phyloP scores from a whole-genome alignment of 1,140 invertebrate species.

The Neuroterus valhalla region DNA sequence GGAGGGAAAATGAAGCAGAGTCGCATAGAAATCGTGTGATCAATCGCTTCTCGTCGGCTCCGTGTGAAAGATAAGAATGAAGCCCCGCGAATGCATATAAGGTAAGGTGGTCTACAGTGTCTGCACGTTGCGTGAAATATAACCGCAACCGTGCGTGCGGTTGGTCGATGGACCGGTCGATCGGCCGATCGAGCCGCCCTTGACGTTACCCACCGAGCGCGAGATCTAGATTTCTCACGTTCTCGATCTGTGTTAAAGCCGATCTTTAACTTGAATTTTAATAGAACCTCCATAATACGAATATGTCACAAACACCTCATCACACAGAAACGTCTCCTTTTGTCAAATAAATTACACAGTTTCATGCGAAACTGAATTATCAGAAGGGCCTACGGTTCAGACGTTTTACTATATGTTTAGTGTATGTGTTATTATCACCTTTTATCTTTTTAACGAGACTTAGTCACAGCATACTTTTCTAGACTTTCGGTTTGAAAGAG shows the following conservation, averaged over 20 bases:
- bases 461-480: no score
- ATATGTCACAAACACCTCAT: constrained; percentile 20
- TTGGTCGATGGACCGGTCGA: constrained; percentile 39
- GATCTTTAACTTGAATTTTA: background rate
- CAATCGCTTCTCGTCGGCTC: background rate
- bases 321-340: constrained; percentile 8
- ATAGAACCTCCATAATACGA: background rate
- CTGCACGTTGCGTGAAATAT: constrained; percentile 66
- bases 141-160: constrained; percentile 69
- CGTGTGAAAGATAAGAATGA: constrained; percentile 46
- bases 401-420: no score
- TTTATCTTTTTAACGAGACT: no score
- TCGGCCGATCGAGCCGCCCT: constrained; percentile 16
- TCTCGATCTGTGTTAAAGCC: constrained; percentile 53
- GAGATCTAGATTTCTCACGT: constrained; percentile 63
- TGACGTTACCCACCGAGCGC: constrained; percentile 49
- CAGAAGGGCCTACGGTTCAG: no score
- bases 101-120: constrained; percentile 38
- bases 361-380: background rate
- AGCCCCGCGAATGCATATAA: constrained; percentile 55
- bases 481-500: no score
- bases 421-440: no score
- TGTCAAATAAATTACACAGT: constrained; percentile 28
- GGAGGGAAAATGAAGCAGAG: constrained; percentile 3
- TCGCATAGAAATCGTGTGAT: constrained; percentile 18